phyloP scores from a whole-genome alignment of 2,888 invertebrate genomes.

The Rosalia funebris region DNA sequence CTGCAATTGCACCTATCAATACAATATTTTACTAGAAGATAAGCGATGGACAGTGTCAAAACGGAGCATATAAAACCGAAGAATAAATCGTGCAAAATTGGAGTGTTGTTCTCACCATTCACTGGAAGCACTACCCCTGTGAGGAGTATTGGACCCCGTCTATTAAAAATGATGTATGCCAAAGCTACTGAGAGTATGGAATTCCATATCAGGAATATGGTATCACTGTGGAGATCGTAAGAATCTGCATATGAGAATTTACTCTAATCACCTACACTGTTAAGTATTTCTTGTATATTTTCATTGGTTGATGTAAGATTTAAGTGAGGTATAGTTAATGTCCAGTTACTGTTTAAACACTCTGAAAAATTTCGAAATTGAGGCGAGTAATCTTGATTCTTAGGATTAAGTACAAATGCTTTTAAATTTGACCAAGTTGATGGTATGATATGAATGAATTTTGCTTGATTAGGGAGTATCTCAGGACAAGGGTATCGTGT shows the following conservation, averaged over 20 bases:
- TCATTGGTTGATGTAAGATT: constrained; percentile 8
- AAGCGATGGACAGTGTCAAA: too few relatives aligned
- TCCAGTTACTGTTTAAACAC: constrained; percentile 20
- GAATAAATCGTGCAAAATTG: too few relatives aligned
- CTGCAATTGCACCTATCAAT: too few relatives aligned
- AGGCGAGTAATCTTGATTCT: background rate
- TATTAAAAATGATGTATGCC: too few relatives aligned
- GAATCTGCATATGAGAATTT: background rate
- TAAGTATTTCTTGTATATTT: background rate
- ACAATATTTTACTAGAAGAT: too few relatives aligned
- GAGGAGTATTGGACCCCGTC: too few relatives aligned
- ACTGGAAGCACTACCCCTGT: too few relatives aligned
- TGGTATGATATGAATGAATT: constrained; percentile 30
- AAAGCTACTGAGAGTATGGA: too few relatives aligned
- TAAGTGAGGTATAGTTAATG: constrained; percentile 8
- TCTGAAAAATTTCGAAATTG: constrained; percentile 1
- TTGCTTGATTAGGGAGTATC: background rate
- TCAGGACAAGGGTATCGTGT: constrained; percentile 30
- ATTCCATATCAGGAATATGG: too few relatives aligned
- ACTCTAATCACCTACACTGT: background rate
- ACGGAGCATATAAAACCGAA: too few relatives aligned
- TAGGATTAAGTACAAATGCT: constrained; percentile 29
- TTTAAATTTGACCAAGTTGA: constrained; percentile 34
- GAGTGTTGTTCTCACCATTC: too few relatives aligned
- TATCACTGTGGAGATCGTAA: background rate